phyloP scores from a whole-genome alignment of 2,113 vertebrate species.

The Aix galericulata region DNA sequence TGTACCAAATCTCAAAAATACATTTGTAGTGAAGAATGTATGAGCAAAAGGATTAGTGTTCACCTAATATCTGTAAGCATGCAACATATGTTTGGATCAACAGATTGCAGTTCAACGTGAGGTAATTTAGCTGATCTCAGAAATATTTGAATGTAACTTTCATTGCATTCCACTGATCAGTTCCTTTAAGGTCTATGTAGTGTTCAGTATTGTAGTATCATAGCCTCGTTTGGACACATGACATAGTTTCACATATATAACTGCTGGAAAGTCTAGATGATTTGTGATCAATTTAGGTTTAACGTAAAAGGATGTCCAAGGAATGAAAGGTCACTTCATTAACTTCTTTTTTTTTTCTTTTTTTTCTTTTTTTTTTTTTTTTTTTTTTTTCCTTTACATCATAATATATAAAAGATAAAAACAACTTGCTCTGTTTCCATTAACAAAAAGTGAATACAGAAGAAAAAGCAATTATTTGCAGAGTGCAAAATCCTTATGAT shows the following conservation, averaged over 20 bases:
- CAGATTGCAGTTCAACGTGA: neutral
- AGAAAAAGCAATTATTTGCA: slow-evolving; percentile 81
- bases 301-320: slow-evolving; percentile 43
- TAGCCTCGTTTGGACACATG: neutral
- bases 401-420: slow-evolving; percentile 47
- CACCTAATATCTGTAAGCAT: neutral
- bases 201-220: neutral
- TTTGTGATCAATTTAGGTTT: slow-evolving; percentile 48
- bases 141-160: neutral
- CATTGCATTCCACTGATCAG: neutral
- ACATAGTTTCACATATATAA: neutral
- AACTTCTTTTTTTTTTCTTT: neutral
- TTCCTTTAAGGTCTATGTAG: neutral
- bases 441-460: slow-evolving; percentile 69
- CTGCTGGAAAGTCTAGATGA: slow-evolving; percentile 22
- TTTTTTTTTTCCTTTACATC: neutral
- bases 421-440: slow-evolving; percentile 54
- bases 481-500: slow-evolving; percentile 83
- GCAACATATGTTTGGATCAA: neutral
- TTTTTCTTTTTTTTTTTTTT: neutral
- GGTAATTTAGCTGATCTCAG: neutral
- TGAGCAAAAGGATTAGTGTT: neutral
- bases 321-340: slow-evolving; percentile 64
- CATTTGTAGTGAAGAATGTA: neutral
- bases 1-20: neutral